A percentile compares a stretch with the other conserved stretches of the same genome.
Conservation (phyloP, 1,140 invertebrate genomes). For the Drosophila quadrilineata region DNA sequence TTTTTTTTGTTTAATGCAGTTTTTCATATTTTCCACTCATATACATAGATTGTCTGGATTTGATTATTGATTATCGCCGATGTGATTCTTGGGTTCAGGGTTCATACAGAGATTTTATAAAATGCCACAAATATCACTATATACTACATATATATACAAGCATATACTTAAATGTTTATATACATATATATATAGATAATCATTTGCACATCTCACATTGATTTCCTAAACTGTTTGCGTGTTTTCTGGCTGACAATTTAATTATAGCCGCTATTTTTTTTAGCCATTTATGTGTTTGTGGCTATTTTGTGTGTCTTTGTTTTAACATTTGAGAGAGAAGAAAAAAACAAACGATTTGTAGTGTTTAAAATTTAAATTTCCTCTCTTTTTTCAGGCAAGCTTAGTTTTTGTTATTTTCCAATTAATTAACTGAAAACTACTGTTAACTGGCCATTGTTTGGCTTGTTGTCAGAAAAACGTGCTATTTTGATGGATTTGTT, state of each 20-base stretch:
- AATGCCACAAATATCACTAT: too few species aligned
- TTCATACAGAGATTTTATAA: too few species aligned
- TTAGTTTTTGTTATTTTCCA: conserved; percentile 55
- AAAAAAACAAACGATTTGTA: conserved; percentile 66
- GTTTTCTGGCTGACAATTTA: conserved; percentile 58
- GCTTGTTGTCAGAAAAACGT: conserved; percentile 61
- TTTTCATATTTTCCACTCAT: too few species aligned
- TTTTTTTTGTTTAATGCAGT: too few species aligned
- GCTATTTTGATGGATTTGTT: conserved; percentile 60
- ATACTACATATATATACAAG: too few species aligned
- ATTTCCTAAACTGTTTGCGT: conserved; percentile 19
- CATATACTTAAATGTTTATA: too few species aligned
- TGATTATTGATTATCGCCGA: too few species aligned
- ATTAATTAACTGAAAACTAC: conserved; percentile 72
- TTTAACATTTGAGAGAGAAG: too few species aligned
- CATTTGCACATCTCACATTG: neutral
- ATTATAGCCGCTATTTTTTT: conserved; percentile 37
- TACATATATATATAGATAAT: too few species aligned
- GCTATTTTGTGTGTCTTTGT: conserved; percentile 23
- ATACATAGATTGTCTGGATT: too few species aligned
- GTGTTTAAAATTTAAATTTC: conserved; percentile 59
- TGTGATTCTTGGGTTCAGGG: too few species aligned
- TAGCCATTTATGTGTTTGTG: conserved; percentile 17
- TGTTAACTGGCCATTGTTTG: conserved; percentile 59
- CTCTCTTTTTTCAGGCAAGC: conserved; percentile 24